Percentiles rank a stretch among this genome's conserved stretches.
Conservation (phyloP, 1,140 invertebrate genomes). For the Drosophila takahashii region DNA sequence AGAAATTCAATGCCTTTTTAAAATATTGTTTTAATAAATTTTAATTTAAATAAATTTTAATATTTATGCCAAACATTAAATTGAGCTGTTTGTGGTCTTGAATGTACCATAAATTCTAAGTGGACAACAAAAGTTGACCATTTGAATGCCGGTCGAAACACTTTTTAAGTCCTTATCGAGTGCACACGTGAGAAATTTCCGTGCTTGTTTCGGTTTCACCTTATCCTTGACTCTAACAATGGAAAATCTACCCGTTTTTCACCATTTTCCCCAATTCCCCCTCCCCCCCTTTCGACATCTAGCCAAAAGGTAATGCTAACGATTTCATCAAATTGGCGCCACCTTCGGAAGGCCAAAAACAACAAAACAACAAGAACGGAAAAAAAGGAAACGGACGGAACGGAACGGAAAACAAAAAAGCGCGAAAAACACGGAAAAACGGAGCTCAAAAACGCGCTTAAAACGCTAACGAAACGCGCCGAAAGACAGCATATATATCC, state of each 20-base stretch:
- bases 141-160: background rate
- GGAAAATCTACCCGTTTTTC: background rate
- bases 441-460: constrained; percentile 20
- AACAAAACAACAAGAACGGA: background rate
- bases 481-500: constrained; percentile 44
- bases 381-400: background rate
- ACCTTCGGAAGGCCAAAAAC: constrained; percentile 6
- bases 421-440: constrained; percentile 9
- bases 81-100: background rate
- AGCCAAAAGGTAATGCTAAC: constrained; percentile 60
- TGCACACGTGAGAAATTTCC: constrained; percentile 8
- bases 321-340: constrained; percentile 63
- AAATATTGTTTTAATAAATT: background rate
- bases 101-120: background rate
- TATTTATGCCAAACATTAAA: too few species aligned
- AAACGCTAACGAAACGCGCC: constrained; percentile 42
- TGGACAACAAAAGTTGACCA: background rate
- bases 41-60: background rate
- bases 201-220: background rate
- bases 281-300: background rate
- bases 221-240: constrained; percentile 4
- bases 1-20: too few species aligned
- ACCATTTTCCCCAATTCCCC: too few species aligned
- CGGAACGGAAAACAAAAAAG: constrained; percentile 4
- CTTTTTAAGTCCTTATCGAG: constrained; percentile 2